Evolutionary conservation across 1,140 invertebrate genomes (phyloP).

Genomic region (Drosophila teissieri): DNA sequence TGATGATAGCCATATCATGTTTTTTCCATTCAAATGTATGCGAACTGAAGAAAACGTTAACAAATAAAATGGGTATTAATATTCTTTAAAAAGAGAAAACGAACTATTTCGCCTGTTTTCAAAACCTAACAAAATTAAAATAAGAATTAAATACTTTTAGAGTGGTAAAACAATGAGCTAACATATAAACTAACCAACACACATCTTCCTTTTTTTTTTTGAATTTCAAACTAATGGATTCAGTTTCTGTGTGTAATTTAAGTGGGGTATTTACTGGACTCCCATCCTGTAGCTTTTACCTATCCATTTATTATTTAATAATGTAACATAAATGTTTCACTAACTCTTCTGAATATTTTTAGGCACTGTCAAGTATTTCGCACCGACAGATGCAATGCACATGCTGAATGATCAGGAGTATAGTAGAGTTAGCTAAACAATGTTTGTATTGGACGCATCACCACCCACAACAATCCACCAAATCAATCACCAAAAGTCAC

Average conservation of each 20-base stretch:
- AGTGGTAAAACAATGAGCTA: not conserved
- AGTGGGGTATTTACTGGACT: not conserved
- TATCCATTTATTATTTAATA: not conserved
- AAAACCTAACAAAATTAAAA: not conserved
- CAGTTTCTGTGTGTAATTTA: not conserved
- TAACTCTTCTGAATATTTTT: constrained; percentile 70
- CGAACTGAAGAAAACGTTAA: constrained; percentile 5
- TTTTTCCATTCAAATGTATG: constrained; percentile 13
- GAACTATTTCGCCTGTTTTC: too few relatives aligned
- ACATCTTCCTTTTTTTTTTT: too few relatives aligned
- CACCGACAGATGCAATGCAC: constrained; percentile 87
- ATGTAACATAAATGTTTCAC: constrained; percentile 18
- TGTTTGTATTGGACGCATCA: constrained; percentile 27
- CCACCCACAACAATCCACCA: constrained; percentile 21
- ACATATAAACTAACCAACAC: not conserved
- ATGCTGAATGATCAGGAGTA: constrained; percentile 85
- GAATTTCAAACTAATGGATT: too few relatives aligned
- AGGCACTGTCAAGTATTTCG: constrained; percentile 86
- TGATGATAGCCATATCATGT: not conserved
- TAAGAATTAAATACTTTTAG: too few relatives aligned
- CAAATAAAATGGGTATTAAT: constrained; percentile 2
- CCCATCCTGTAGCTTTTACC: too few relatives aligned
- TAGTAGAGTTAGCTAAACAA: constrained; percentile 77
- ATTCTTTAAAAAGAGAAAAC: not conserved
- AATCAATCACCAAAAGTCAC: constrained; percentile 49